These are phyloP conservation scores for Coturnix japonica DNA, from an alignment of 2,113 vertebrate genomes.

Conservation along the genomic window DNA sequence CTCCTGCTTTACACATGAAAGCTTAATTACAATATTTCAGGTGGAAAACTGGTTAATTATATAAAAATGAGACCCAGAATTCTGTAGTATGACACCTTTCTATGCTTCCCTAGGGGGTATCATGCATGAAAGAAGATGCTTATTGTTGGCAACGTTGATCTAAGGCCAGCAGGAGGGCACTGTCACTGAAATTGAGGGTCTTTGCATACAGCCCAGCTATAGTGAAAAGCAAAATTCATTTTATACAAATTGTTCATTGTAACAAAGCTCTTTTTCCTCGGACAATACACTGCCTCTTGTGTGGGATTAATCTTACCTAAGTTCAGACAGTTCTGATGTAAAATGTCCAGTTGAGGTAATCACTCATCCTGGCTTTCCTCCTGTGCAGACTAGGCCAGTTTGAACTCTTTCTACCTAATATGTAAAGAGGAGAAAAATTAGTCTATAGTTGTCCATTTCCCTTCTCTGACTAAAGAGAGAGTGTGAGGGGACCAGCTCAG, in stretches of 20 bases:
- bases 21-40: constrained; percentile 67
- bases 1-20: constrained; percentile 55
- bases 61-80: constrained; percentile 52
- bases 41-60: constrained; percentile 59
- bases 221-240: neutral
- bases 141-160: constrained; percentile 9
- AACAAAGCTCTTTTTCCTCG: neutral
- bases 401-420: neutral
- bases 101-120: constrained; percentile 13
- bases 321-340: constrained; percentile 40
- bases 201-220: neutral
- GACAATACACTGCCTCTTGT: constrained; percentile 11
- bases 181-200: neutral
- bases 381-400: neutral
- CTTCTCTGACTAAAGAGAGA: neutral
- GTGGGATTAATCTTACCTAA: neutral
- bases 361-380: constrained; percentile 4
- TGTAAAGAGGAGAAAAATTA: neutral
- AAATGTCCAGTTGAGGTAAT: constrained; percentile 14
- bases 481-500: neutral
- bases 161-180: neutral
- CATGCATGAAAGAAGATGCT: constrained; percentile 24
- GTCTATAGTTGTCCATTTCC: neutral
- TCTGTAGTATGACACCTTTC: constrained; percentile 31
- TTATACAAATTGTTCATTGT: neutral